A percentile compares a stretch with the other conserved stretches of the same genome.
Conservation (phyloP, 2,113 vertebrate genomes). For the Poeciliopsis turrubarensis region DNA sequence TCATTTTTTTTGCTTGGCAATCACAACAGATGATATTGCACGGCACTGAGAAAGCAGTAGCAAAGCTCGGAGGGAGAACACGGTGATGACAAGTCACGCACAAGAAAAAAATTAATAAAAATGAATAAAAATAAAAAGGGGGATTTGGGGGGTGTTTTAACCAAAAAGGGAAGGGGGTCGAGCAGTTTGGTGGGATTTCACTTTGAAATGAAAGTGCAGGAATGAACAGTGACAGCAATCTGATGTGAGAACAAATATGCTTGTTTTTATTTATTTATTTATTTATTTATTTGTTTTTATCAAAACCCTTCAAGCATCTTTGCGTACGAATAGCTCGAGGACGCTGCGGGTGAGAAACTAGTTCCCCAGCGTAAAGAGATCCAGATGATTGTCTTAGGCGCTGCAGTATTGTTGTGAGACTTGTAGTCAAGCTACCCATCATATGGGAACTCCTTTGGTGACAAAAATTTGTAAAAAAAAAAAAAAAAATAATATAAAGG, state of each 20-base stretch:
- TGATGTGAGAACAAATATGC: conserved; percentile 78
- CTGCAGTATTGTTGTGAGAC: conserved; percentile 80
- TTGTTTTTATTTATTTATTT: conserved; percentile 51
- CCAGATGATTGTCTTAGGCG: conserved; percentile 96
- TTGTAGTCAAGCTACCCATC: conserved; percentile 87
- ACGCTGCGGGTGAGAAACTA: conserved; percentile 81
- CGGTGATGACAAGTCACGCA: conserved; percentile 55
- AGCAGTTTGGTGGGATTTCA: conserved; percentile 67
- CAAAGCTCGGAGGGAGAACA: conserved; percentile 85
- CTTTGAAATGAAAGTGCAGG: conserved; percentile 84
- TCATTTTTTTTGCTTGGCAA: conserved; percentile 88
- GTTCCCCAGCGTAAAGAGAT: conserved; percentile 76
- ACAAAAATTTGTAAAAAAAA: conserved; percentile 39
- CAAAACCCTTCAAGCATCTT: conserved; percentile 85
- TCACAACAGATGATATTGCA: conserved; percentile 99
- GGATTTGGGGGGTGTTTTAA: conserved; percentile 2
- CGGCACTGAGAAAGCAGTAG: conserved; percentile 93
- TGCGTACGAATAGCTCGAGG: conserved; percentile 81
- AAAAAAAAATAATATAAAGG: conserved; percentile 16
- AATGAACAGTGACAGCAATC: conserved; percentile 83
- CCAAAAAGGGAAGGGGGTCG: conserved; percentile 69
- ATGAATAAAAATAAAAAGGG: conserved; percentile 51
- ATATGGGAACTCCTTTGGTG: conserved; percentile 80
- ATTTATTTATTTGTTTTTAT: conserved; percentile 51
- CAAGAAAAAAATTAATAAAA: neutral